phyloP scores from a whole-genome alignment of 2,113 vertebrate genomes.

The Erinaceus europaeus region DNA sequence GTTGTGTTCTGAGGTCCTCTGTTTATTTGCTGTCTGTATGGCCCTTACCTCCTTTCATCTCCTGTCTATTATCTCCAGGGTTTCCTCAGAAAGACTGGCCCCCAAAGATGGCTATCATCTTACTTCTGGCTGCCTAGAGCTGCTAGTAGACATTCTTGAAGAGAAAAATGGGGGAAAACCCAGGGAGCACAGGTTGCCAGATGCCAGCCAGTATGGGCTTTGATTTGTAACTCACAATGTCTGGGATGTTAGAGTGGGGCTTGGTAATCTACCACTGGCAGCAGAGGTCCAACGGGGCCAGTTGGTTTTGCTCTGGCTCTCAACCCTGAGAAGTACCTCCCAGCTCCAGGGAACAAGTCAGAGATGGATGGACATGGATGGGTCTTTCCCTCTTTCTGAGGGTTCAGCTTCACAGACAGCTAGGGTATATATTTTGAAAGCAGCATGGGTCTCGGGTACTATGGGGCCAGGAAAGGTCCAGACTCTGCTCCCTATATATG shows the following conservation, averaged over 20 bases:
- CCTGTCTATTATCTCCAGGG: neutral
- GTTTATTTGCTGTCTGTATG: neutral
- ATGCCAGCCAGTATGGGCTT: neutral
- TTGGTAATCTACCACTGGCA: neutral
- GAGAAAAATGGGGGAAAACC: neutral
- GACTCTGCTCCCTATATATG: neutral
- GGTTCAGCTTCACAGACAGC: neutral
- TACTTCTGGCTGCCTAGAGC: neutral
- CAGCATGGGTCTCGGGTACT: neutral
- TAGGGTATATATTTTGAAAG: neutral
- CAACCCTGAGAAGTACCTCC: neutral
- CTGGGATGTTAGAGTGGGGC: neutral
- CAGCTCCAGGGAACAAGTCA: neutral
- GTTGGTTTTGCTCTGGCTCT: neutral
- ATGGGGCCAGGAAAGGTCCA: neutral
- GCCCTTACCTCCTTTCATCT: neutral
- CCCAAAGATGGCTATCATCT: neutral
- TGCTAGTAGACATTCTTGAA: neutral
- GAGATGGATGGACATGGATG: neutral
- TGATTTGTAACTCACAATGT: neutral
- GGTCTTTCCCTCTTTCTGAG: neutral
- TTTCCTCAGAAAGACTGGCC: conserved; percentile 1
- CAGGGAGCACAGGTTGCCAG: neutral
- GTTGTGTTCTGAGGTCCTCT: neutral
- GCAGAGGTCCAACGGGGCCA: neutral